Percentiles rank a stretch among this genome's conserved stretches.
Evolutionary conservation across 2,797 vertebrate genomes (phyloP).

Genomic region (Streptopelia turtur): DNA sequence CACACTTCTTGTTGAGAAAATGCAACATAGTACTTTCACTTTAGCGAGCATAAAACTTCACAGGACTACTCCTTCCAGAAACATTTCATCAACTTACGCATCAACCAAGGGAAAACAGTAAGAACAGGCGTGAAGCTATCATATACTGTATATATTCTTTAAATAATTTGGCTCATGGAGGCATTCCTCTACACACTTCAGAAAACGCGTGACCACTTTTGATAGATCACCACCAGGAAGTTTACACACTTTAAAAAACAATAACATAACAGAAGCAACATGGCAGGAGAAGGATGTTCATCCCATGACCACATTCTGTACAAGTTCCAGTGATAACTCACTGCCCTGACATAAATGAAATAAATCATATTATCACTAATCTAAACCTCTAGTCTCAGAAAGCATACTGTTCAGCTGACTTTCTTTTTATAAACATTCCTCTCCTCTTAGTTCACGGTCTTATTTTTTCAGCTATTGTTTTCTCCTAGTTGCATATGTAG

Average conservation of each 20-base stretch:
- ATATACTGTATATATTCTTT: not conserved
- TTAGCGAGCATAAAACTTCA: not conserved
- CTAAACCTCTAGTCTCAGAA: not conserved
- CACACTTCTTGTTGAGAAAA: not conserved
- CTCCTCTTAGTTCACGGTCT: not conserved
- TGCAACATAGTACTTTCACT: not conserved
- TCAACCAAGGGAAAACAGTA: not conserved
- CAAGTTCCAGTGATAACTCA: not conserved
- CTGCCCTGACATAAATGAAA: not conserved
- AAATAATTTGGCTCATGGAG: not conserved
- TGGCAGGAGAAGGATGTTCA: not conserved
- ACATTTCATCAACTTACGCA: not conserved
- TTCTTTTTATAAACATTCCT: slow-evolving; percentile 9
- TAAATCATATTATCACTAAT: not conserved
- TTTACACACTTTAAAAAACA: not conserved
- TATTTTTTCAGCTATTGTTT: not conserved
- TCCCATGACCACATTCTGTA: not conserved
- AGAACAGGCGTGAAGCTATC: not conserved
- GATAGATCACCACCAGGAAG: not conserved
- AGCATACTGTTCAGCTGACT: not conserved
- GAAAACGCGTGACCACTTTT: not conserved
- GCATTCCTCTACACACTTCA: not conserved
- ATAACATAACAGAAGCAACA: not conserved
- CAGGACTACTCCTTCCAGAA: slow-evolving; percentile 8
- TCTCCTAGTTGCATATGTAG: not conserved